These are phyloP conservation scores for Brachionus asplanchnoidis DNA, from an alignment of 1,140 invertebrate genomes.

Conservation along the genomic window DNA sequence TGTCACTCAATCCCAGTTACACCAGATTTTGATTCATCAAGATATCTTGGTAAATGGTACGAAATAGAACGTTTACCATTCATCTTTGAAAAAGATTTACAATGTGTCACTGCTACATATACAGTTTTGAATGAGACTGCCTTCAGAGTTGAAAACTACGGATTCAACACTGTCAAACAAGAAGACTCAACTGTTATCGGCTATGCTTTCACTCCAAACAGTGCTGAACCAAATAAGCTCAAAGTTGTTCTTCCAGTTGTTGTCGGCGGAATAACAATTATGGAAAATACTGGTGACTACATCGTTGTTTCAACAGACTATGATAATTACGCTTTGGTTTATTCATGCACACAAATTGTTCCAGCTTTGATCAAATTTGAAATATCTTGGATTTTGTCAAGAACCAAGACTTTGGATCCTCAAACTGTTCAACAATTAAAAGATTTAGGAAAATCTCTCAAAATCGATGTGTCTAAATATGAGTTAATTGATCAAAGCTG, in stretches of 20 bases:
- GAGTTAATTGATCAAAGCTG: background rate
- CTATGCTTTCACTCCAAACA: background rate
- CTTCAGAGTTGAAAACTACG: background rate
- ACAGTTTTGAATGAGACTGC: constrained; percentile 1
- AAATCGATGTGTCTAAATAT: constrained; percentile 12
- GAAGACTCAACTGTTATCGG: background rate
- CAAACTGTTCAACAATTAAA: background rate
- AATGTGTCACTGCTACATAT: constrained; percentile 14
- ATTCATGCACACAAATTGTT: constrained; percentile 13
- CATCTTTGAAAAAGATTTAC: constrained; percentile 27
- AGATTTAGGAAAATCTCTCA: background rate
- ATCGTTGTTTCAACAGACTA: constrained; percentile 20
- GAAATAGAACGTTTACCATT: constrained; percentile 10
- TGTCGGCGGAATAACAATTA: background rate
- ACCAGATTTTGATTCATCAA: background rate
- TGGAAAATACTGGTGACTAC: background rate
- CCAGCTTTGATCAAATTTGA: constrained; percentile 29
- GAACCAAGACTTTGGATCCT: constrained; percentile 11
- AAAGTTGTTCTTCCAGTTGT: constrained; percentile 22
- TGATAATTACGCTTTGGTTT: background rate
- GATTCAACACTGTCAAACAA: constrained; percentile 22
- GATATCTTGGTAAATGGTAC: constrained; percentile 22
- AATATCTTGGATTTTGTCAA: constrained; percentile 31
- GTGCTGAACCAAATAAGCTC: constrained; percentile 10
- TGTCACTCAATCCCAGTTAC: background rate